Evolutionary conservation across 2,888 invertebrate species (phyloP).

Genomic region (Drosophila prolongata): DNA sequence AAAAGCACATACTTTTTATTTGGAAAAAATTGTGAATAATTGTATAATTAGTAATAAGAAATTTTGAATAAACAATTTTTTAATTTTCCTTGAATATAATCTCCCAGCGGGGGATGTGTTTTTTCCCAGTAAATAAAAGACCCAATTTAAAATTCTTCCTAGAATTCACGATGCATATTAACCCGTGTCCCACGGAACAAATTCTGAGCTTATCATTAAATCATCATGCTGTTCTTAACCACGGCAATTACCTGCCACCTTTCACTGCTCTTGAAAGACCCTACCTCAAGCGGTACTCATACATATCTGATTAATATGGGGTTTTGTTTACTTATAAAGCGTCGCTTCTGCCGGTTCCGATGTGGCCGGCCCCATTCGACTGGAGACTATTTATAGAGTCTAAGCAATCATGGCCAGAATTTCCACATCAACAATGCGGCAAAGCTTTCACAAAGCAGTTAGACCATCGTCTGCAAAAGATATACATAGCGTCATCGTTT

Average conservation of each 20-base stretch:
- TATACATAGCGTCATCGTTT: constrained; percentile 36
- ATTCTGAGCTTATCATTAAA: constrained; percentile 2
- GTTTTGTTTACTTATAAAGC: constrained; percentile 54
- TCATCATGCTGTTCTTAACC: background rate
- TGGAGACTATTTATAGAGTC: constrained; percentile 54
- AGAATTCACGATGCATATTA: background rate
- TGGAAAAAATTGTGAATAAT: too few species aligned
- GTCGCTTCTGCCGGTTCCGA: constrained; percentile 31
- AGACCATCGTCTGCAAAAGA: constrained; percentile 29
- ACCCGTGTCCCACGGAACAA: too few species aligned
- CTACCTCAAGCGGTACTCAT: constrained; percentile 58
- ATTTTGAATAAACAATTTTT: too few species aligned
- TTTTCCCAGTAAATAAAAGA: background rate
- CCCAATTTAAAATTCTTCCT: background rate
- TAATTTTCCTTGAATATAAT: constrained; percentile 3
- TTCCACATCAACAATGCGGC: constrained; percentile 29
- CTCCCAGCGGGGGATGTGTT: background rate
- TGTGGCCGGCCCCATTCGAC: constrained; percentile 10
- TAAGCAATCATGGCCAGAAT: constrained; percentile 33
- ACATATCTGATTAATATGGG: constrained; percentile 51
- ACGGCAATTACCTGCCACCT: constrained; percentile 8
- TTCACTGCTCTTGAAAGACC: constrained; percentile 38
- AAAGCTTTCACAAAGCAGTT: constrained; percentile 50
- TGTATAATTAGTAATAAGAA: too few species aligned
- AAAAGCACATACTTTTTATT: too few species aligned